phyloP scores from a whole-genome alignment of 2,888 invertebrate genomes.

The Nasonia oneida region DNA sequence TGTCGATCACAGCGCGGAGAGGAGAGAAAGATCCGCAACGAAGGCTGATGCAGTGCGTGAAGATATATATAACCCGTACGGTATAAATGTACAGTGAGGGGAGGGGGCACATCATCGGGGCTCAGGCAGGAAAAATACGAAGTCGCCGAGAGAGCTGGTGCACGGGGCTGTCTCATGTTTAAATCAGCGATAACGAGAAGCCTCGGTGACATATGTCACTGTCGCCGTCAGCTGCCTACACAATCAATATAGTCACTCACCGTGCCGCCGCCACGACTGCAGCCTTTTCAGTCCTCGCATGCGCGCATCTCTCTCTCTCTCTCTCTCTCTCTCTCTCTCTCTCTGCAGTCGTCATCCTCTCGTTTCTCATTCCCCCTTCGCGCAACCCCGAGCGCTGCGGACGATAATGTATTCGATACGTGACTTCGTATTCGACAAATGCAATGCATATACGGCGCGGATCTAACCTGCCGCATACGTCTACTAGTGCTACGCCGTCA shows the following conservation, averaged over 20 bases:
- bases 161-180: slow-evolving; percentile 76
- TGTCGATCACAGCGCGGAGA: slow-evolving; percentile 1
- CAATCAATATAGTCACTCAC: slow-evolving; percentile 77
- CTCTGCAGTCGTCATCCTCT: neutral
- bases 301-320: slow-evolving; percentile 40
- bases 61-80: neutral
- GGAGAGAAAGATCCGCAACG: neutral
- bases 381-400: slow-evolving; percentile 65
- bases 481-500: neutral
- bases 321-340: slow-evolving; percentile 17
- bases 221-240: slow-evolving; percentile 79
- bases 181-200: slow-evolving; percentile 80
- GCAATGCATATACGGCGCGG: slow-evolving; percentile 63
- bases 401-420: slow-evolving; percentile 78
- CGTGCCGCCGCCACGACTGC: slow-evolving; percentile 60
- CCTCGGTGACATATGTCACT: slow-evolving; percentile 79
- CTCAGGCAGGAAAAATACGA: slow-evolving; percentile 66
- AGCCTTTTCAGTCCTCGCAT: slow-evolving; percentile 64
- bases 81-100: neutral
- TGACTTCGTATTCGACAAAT: slow-evolving; percentile 73
- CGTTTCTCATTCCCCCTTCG: slow-evolving; percentile 65
- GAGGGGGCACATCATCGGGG: neutral
- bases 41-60: slow-evolving; percentile 8
- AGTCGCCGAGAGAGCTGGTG: slow-evolving; percentile 69
- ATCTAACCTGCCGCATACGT: slow-evolving; percentile 36